These are phyloP conservation scores for Spisula subtruncata DNA, from an alignment of 2,888 invertebrate genomes.

Conservation along the genomic window DNA sequence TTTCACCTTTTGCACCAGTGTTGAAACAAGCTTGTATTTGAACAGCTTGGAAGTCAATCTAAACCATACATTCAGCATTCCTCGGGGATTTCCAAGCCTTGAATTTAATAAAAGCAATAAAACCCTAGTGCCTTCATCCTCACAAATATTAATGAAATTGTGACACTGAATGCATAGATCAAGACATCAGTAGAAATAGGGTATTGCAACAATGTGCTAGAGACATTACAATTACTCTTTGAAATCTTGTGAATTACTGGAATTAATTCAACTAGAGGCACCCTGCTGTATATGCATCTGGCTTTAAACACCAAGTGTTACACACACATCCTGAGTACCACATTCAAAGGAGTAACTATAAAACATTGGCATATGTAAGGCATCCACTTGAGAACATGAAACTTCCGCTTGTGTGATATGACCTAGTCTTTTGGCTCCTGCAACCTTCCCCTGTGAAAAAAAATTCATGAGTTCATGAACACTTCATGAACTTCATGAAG, in stretches of 20 bases:
- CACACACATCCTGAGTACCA: neutral
- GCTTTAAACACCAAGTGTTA: neutral
- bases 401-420: neutral
- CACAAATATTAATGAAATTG: neutral
- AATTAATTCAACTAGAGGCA: neutral
- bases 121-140: neutral
- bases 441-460: too few relatives aligned
- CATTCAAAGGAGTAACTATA: neutral
- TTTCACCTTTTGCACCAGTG: neutral
- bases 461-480: too few relatives aligned
- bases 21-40: neutral
- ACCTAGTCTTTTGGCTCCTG: too few relatives aligned
- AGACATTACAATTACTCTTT: neutral
- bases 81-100: neutral
- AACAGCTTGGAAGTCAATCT: neutral
- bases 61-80: neutral
- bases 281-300: neutral
- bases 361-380: neutral
- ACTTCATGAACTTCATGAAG: too few relatives aligned
- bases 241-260: neutral
- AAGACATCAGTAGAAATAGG: neutral
- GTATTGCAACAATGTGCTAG: neutral
- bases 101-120: conserved; percentile 11
- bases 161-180: neutral
- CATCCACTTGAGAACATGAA: neutral